Conservation (phyloP, 92 coral and sea anemone species). For the Palythoa heliodiscus region DNA sequence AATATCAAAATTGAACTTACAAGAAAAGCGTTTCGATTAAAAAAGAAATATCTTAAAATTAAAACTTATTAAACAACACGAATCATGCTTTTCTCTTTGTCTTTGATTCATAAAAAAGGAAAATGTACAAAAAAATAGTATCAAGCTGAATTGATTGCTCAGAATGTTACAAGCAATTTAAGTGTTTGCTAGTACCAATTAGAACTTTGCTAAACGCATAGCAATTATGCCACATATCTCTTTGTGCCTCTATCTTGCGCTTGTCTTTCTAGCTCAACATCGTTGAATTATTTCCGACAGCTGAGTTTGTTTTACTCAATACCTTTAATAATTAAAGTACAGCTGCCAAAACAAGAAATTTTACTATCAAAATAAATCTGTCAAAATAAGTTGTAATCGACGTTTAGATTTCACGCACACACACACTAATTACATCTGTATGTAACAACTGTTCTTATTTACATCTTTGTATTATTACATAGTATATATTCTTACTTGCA, state of each 20-base stretch:
- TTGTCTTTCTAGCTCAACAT: neutral
- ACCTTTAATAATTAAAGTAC: neutral
- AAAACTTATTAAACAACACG: neutral
- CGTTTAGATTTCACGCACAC: too few relatives aligned
- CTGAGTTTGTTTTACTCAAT: neutral
- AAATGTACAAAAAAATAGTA: neutral
- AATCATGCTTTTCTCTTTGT: neutral
- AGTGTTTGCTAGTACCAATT: neutral
- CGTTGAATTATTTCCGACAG: neutral
- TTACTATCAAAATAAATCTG: too few relatives aligned
- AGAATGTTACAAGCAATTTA: neutral
- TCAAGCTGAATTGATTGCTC: neutral
- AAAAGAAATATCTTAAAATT: neutral
- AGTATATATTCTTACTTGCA: too few relatives aligned
- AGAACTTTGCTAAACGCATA: neutral
- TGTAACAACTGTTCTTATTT: too few relatives aligned
- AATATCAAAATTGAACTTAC: neutral
- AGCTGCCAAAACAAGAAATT: neutral
- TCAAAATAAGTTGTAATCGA: too few relatives aligned
- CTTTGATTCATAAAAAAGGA: neutral
- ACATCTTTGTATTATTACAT: too few relatives aligned
- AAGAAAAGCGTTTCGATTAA: neutral
- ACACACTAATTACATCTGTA: too few relatives aligned
- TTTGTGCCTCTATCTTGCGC: neutral
- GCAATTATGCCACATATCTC: neutral